Base-by-base conservation (phyloP, 2,113 vertebrate species). In the Elachura formosa region DNA sequence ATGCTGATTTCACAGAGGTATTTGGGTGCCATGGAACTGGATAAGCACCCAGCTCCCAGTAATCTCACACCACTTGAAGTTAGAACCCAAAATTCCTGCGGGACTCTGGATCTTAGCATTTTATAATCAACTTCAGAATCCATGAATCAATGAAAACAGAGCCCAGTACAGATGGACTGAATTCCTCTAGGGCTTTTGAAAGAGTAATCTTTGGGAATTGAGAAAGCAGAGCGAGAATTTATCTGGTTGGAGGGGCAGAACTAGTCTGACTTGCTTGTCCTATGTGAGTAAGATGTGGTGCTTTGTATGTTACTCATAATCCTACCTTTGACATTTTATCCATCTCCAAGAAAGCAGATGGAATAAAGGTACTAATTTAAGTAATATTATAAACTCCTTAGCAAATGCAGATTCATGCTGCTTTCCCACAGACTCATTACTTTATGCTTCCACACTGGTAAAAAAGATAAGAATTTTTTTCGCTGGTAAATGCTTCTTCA, bases 181-280 rank as follows among this genome's bases (percentile, higher is more conserved):
- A 96, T 97, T 97, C 90, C 64, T 89, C 34, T 20, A 84, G 46
- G 43, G 83, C 31, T 95, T 97, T 95, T 92, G 63, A 87, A 96
- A 78, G 80, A 61, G 67, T 81, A 52, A 55, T 84, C 83, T 94
- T 73, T 51, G 73, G 61, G 66, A 96, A 91, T 56, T 93, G 89
- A 87, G 95, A 94, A 83, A 79, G 62, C 89, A 67, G 56, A 92
- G 49, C 2, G 26, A 80, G 75, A 89, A 87, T 94, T 79, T 87
- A 12, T 69, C 71, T 75, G 79, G 93, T 49, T 62, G 62, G 67
- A 89, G 93, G 85, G 58, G 89, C 45, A 90, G 58, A 97, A 96
- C 96, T 43, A 33, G 97, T 97, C 89, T 34, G 76, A 89, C 97
- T 84, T 63, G 97, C 77, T 95, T 75, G 49, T 91, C 74, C 55